These are phyloP conservation scores for Nothoprocta pentlandii DNA, from an alignment of 2,113 vertebrate species.

Conservation along the genomic window DNA sequence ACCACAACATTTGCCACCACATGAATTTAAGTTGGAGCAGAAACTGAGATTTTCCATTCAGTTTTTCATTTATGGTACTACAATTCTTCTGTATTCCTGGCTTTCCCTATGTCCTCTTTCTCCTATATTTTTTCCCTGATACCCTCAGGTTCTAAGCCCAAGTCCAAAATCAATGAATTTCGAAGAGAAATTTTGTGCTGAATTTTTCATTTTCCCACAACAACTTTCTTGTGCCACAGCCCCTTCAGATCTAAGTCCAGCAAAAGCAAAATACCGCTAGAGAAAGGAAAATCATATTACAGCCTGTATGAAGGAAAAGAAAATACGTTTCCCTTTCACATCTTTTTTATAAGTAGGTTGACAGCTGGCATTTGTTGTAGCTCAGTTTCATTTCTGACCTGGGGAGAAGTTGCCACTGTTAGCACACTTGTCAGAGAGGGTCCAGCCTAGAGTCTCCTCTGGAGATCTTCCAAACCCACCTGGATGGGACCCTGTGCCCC, in stretches of 20 bases:
- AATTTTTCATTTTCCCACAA: neutral
- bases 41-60: neutral
- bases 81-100: neutral
- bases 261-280: neutral
- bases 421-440: neutral
- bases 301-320: neutral
- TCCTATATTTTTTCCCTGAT: neutral
- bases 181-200: neutral
- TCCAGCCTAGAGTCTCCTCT: too few species aligned
- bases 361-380: neutral
- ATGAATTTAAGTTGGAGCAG: neutral
- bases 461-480: too few species aligned
- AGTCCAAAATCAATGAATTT: neutral
- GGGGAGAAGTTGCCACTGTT: neutral
- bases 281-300: neutral
- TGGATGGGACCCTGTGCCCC: too few species aligned
- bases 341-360: neutral
- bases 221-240: accelerated
- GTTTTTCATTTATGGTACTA: neutral
- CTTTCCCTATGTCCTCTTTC: neutral
- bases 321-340: neutral
- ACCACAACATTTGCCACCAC: neutral
- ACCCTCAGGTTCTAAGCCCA: neutral
- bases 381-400: neutral
- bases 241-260: neutral